phyloP scores from a whole-genome alignment of 1,140 invertebrate species.

The Drusus annulatus region DNA sequence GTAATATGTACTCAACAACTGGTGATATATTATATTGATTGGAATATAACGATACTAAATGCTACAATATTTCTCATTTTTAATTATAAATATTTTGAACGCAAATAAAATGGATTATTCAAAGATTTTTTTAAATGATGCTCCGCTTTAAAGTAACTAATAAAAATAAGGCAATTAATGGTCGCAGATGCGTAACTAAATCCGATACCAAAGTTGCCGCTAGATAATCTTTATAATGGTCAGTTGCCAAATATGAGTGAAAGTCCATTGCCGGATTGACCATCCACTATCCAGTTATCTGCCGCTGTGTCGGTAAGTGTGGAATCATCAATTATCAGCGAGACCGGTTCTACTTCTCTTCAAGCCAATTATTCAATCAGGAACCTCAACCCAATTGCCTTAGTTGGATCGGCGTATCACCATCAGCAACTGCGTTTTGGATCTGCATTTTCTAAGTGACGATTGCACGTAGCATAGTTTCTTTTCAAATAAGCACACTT shows the following conservation, averaged over 20 bases:
- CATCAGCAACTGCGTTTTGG: not conserved
- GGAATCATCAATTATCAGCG: constrained; percentile 9
- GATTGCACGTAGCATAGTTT: too few species aligned
- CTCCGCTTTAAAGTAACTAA: not conserved
- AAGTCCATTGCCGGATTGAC: not conserved
- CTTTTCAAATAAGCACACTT: too few species aligned
- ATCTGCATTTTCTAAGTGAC: too few species aligned
- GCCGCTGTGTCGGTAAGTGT: constrained; percentile 3
- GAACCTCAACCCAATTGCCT: constrained; percentile 1
- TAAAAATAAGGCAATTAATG: not conserved
- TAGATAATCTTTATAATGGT: not conserved
- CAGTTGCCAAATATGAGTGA: constrained; percentile 16
- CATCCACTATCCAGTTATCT: not conserved
- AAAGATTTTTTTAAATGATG: too few species aligned
- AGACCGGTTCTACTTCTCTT: not conserved
- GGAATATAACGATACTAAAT: too few species aligned
- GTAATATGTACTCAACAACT: too few species aligned
- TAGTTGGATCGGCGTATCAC: not conserved
- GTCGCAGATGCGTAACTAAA: not conserved
- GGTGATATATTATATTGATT: too few species aligned
- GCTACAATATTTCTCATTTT: too few species aligned
- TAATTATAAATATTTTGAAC: too few species aligned
- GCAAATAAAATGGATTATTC: too few species aligned
- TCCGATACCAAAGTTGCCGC: not conserved
- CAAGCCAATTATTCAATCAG: constrained; percentile 19